Base-by-base conservation (phyloP, 2,113 vertebrate genomes). In the Sapajus apella region DNA sequence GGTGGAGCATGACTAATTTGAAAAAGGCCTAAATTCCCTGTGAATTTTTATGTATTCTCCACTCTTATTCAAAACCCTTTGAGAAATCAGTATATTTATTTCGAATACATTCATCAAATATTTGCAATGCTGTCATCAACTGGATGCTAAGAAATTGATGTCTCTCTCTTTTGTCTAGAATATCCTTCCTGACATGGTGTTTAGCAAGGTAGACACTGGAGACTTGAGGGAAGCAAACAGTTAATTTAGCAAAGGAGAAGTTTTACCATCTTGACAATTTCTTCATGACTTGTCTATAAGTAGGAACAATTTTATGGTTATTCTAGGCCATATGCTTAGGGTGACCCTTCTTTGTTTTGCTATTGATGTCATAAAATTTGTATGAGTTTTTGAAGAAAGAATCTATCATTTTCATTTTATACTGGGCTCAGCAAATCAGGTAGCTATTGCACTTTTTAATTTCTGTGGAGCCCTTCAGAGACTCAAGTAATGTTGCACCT, bases 61-160 rank as follows among this genome's bases (percentile, higher is more conserved):
- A 80, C 2, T 96, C 4, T 75, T 32, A 80, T 94, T 95, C 30
- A 47, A 91, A 89, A 89, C 25, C 0, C 1, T 86, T 94, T 94
- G 87, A 76, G 79, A 91, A 94, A 80, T 56, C 18, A 52, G 13
- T 68, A 43, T 40, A 72, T 47, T 43, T 70, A 85, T 95, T 91
- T 91, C 12, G 86, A 92, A 93, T 56, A 10, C 88, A 91, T 75
- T 95, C 37, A 88, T 93, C 21, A 73, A 58, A 93, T 58, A 87
- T 66, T 56, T 81, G 17, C 14, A 79, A 61, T 50, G 2, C 4
- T 88, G 14, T 87, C 45, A 88, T 88, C 21, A 94, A 81, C 5
- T 50, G n/a, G 2, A 88, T 81, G 17, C 23, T 73, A 70, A 76
- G 81, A 92, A 86, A 70, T 25, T 14, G 1, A 56, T 84, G 12